Evolutionary conservation across 2,888 invertebrate species (phyloP).

Genomic region (Teleogryllus oceanicus): DNA sequence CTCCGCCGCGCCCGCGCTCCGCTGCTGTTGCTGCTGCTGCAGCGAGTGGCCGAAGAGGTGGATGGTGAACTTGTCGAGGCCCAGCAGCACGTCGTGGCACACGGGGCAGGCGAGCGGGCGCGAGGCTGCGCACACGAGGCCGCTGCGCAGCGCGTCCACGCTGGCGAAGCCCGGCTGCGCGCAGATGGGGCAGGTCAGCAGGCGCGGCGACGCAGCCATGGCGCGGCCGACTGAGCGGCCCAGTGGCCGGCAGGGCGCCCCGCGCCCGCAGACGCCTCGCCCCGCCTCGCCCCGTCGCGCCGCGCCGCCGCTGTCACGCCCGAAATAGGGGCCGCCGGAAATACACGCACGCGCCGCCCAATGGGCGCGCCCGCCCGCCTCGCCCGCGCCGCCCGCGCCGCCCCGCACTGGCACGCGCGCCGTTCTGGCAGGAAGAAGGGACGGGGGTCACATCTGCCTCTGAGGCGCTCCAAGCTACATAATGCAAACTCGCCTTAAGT

Average conservation of each 20-base stretch:
- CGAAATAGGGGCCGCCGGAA: not conserved
- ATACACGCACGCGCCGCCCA: not conserved
- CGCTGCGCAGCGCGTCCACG: conserved; percentile 65
- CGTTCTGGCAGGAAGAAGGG: no score
- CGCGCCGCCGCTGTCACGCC: not conserved
- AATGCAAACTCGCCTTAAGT: no score
- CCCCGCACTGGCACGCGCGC: no score
- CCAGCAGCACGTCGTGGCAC: conserved; percentile 69
- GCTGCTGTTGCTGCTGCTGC: conserved; percentile 33
- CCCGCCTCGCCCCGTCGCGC: no score
- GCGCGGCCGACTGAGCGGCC: not conserved
- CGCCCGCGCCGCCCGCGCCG: not conserved
- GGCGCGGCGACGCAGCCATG: conserved; percentile 37
- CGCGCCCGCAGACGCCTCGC: no score
- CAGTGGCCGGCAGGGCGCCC: no score
- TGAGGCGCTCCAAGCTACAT: no score
- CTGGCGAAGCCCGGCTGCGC: conserved; percentile 68
- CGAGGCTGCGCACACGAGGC: conserved; percentile 71
- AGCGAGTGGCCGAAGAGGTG: conserved; percentile 73
- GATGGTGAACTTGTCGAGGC: conserved; percentile 78
- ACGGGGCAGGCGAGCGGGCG: conserved; percentile 72
- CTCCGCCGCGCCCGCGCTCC: not conserved
- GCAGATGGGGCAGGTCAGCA: conserved; percentile 73
- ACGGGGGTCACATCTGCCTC: no score
- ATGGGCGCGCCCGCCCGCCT: not conserved